These are phyloP conservation scores for Dendrolimus kikuchii DNA, from an alignment of 1,140 invertebrate genomes.

Conservation along the genomic window DNA sequence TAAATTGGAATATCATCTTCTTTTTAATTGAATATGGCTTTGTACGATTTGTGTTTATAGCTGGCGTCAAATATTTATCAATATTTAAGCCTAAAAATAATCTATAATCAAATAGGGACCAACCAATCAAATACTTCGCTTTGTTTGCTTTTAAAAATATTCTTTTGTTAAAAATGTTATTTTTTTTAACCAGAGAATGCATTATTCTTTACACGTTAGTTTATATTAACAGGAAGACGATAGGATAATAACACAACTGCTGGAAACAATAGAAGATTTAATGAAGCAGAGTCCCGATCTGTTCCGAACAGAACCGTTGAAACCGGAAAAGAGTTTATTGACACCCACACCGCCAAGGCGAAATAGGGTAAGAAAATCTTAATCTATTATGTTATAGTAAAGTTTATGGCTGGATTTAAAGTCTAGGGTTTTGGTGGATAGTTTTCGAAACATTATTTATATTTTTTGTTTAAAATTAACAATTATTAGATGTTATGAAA, in stretches of 20 bases:
- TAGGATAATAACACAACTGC: slow-evolving; percentile 77
- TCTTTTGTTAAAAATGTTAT: not conserved
- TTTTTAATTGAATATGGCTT: too few relatives aligned
- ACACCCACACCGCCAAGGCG: slow-evolving; percentile 66
- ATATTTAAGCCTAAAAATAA: too few relatives aligned
- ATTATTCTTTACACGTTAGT: slow-evolving; percentile 2
- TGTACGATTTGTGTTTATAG: too few relatives aligned
- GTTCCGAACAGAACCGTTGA: slow-evolving; percentile 46
- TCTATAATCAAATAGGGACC: too few relatives aligned
- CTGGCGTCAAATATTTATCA: too few relatives aligned
- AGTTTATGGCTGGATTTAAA: not conserved
- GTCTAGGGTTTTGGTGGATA: too few relatives aligned
- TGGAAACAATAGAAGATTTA: slow-evolving; percentile 85
- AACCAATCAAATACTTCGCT: too few relatives aligned
- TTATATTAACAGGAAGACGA: slow-evolving; percentile 72
- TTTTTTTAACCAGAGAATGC: not conserved
- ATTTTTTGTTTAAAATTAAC: too few relatives aligned
- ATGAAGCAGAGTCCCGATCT: slow-evolving; percentile 82
- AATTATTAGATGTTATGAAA: too few relatives aligned
- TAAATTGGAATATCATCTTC: too few relatives aligned
- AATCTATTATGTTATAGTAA: not conserved
- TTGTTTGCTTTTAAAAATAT: too few relatives aligned
- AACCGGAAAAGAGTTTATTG: slow-evolving; percentile 50
- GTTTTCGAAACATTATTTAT: too few relatives aligned
- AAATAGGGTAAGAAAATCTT: slow-evolving; percentile 45